Percentiles rank a stretch among this genome's conserved stretches.
phyloP scores from a whole-genome alignment of 2,797 vertebrate species.

The Rhabdophis nuchalis region DNA sequence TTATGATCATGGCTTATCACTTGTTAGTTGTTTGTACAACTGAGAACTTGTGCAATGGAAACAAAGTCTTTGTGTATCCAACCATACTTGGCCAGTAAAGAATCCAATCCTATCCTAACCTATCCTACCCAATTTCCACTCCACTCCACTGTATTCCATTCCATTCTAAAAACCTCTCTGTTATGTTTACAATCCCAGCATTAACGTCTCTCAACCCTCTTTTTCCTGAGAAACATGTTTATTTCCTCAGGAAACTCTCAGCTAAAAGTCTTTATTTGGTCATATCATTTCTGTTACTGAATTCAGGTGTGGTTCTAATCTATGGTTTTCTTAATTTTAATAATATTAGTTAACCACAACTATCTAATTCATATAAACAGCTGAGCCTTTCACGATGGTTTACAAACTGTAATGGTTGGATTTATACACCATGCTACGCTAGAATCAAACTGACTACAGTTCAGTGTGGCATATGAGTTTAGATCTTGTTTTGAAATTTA shows the following conservation, averaged over 20 bases:
- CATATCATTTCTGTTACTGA: background rate
- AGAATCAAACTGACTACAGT: background rate
- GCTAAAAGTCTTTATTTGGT: background rate
- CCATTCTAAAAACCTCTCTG: background rate
- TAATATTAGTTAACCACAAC: background rate
- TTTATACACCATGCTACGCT: background rate
- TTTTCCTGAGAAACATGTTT: background rate
- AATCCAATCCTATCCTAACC: too few relatives aligned
- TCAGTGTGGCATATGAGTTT: background rate
- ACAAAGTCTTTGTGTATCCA: too few relatives aligned
- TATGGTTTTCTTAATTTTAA: background rate
- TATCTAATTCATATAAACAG: background rate
- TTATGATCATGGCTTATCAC: too few relatives aligned
- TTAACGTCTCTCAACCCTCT: background rate
- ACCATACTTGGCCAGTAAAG: too few relatives aligned
- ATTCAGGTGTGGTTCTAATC: background rate
- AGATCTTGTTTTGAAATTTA: background rate
- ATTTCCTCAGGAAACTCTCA: background rate
- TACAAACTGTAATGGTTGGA: background rate
- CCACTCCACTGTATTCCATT: too few relatives aligned
- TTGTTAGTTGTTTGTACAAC: too few relatives aligned
- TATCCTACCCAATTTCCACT: too few relatives aligned
- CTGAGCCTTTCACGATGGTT: background rate
- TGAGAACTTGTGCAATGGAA: too few relatives aligned
- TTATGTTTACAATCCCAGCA: background rate